Evolutionary conservation across 2,888 invertebrate species (phyloP), one percentile per base, ranked within the genome.

Genomic region (Drosophila recens): DNA sequence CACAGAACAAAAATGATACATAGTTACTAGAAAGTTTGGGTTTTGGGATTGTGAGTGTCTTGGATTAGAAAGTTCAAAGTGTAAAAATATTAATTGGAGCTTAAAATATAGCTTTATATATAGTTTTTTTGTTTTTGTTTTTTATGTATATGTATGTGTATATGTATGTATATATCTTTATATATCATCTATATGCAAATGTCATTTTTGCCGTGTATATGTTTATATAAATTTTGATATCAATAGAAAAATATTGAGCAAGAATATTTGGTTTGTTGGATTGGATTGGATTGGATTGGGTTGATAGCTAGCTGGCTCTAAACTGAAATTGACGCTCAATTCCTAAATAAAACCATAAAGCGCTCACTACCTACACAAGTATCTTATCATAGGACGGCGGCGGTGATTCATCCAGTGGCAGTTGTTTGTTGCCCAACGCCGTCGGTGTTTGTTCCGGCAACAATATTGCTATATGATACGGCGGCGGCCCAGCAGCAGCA

Each of bases 381-480:
- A 96, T 95, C 90, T 95, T 96, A 83, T 95, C 95, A 91, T 96
- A 96, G 73, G 96, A 95, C 67, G 96, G 96, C 67, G 96, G 96
- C 72, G 95, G 95, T 54, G 94, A 94, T 92, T 94, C 95, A 82
- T 94, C 93, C 90, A 73, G 82, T 59, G 86, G 79, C 67, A 78
- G 58, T 61, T 81, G 86, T 56, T 87, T 89, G 34, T 87, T 89
- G 40, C 80, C 89, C 76, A 85, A 51, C 23, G 74, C 75, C 49
- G 89, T 71, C 54, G 82, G 68, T 17, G 90, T 86, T 58, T 88
- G 86, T 20, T 94, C 94, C 62, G 96, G 96, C 90, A 96, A 94
- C 80, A 96, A 93, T 87, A 97, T 96, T 43, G 97, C 96, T 93
- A 96, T 96, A 93, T 96, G 96, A 93, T 97, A 97, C 10, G 97